Conservation (phyloP, 2,797 vertebrate genomes). For the Iguana delicatissima region DNA sequence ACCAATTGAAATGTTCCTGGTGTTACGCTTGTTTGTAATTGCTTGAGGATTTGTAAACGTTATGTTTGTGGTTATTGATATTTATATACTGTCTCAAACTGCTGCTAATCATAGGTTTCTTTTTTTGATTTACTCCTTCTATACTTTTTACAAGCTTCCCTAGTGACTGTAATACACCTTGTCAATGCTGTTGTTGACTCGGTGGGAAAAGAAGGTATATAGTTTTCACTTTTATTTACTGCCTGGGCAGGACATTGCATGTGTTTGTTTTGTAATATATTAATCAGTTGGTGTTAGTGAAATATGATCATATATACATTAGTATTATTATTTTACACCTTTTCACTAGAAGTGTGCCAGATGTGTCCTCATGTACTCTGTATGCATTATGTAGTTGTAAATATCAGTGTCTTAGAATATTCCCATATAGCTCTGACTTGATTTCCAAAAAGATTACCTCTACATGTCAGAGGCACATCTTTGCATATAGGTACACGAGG, state of each 20-base stretch:
- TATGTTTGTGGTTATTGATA: slow-evolving; percentile 28
- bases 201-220: slow-evolving; percentile 93
- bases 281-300: neutral
- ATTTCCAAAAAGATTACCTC: neutral
- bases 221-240: slow-evolving; percentile 72
- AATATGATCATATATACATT: neutral
- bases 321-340: slow-evolving; percentile 28
- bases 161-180: slow-evolving; percentile 98
- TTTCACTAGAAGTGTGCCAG: slow-evolving; percentile 39
- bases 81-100: slow-evolving; percentile 68
- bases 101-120: slow-evolving; percentile 84
- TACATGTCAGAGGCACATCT: neutral
- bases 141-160: slow-evolving; percentile 91
- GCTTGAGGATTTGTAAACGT: slow-evolving; percentile 1
- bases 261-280: slow-evolving; percentile 49
- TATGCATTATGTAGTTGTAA: neutral
- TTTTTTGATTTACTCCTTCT: slow-evolving; percentile 84
- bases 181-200: slow-evolving; percentile 93
- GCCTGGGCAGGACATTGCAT: slow-evolving; percentile 68
- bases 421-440: neutral
- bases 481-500: too few species aligned
- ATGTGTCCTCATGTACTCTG: slow-evolving; percentile 33
- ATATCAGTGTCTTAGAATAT: neutral
- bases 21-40: slow-evolving; percentile 16
- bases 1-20: neutral